These are phyloP conservation scores for Cotesia typhae DNA, from an alignment of 1,140 invertebrate genomes.

Conservation along the genomic window DNA sequence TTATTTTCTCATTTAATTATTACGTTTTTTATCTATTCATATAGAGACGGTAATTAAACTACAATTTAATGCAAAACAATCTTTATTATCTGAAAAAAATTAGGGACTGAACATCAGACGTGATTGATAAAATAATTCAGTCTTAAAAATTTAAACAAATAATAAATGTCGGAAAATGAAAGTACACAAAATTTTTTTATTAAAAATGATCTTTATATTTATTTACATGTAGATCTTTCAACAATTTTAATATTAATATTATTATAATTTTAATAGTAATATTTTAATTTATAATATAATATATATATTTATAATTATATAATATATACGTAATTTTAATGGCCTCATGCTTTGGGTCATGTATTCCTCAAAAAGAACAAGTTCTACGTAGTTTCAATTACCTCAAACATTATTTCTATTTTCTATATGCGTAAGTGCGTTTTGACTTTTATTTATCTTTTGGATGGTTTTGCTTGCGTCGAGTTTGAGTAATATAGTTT, in stretches of 20 bases:
- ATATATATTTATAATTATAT: conserved; percentile 23
- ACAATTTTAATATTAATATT: conserved; percentile 57
- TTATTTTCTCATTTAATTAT: too few relatives aligned
- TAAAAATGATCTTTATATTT: conserved; percentile 60
- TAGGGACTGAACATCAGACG: too few relatives aligned
- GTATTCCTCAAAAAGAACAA: conserved; percentile 42
- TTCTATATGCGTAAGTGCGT: conserved; percentile 36
- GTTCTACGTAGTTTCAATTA: conserved; percentile 42
- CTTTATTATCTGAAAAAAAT: too few relatives aligned
- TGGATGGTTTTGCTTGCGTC: conserved; percentile 12
- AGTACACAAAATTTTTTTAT: conserved; percentile 39
- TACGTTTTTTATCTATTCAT: too few relatives aligned
- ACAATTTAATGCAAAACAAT: too few relatives aligned
- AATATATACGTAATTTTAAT: conserved; percentile 43
- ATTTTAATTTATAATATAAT: conserved; percentile 19
- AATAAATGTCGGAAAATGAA: not conserved
- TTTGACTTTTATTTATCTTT: conserved; percentile 30
- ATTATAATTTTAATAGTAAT: conserved; percentile 45
- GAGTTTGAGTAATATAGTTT: conserved; percentile 4
- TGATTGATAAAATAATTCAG: too few relatives aligned
- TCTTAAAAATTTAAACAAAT: not conserved
- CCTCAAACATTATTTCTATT: conserved; percentile 45
- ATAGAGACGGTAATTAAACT: too few relatives aligned
- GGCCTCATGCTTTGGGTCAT: conserved; percentile 48
- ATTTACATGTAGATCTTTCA: conserved; percentile 60